phyloP scores from a whole-genome alignment of 2,797 vertebrate species.

The Pseudochirops corinnae region DNA sequence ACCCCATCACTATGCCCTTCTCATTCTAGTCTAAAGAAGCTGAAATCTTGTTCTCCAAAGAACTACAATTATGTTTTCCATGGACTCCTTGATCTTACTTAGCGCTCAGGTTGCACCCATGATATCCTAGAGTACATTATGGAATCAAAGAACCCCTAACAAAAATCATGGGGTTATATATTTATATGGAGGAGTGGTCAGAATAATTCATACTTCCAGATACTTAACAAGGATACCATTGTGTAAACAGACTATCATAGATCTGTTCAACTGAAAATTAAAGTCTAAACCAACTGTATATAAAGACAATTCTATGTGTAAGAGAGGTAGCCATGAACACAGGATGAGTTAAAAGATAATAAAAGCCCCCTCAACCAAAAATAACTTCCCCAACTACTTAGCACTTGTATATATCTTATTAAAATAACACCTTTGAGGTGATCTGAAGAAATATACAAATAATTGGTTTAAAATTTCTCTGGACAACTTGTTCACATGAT shows the following conservation, averaged over 20 bases:
- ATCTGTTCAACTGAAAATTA: not conserved
- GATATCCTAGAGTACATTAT: not conserved
- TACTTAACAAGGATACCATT: constrained; percentile 5
- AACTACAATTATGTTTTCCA: not conserved
- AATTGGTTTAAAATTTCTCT: not conserved
- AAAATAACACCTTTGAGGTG: not conserved
- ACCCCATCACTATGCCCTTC: not conserved
- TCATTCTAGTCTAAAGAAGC: not conserved
- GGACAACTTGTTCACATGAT: not conserved
- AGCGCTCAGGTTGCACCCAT: not conserved
- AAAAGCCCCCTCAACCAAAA: not conserved
- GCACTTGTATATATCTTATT: not conserved
- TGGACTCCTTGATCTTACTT: not conserved
- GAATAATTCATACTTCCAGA: constrained; percentile 20
- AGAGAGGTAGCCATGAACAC: not conserved
- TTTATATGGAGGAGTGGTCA: constrained; percentile 41
- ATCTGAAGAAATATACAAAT: not conserved
- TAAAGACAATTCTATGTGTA: not conserved
- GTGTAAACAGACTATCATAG: constrained; percentile 7
- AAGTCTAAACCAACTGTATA: not conserved
- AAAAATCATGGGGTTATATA: not conserved
- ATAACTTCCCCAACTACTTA: not conserved
- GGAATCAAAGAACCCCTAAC: not conserved
- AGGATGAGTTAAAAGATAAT: not conserved
- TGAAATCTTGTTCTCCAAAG: not conserved